Conservation (phyloP, 35 echinoderm and acorn worm species). For the Acanthaster planci region DNA sequence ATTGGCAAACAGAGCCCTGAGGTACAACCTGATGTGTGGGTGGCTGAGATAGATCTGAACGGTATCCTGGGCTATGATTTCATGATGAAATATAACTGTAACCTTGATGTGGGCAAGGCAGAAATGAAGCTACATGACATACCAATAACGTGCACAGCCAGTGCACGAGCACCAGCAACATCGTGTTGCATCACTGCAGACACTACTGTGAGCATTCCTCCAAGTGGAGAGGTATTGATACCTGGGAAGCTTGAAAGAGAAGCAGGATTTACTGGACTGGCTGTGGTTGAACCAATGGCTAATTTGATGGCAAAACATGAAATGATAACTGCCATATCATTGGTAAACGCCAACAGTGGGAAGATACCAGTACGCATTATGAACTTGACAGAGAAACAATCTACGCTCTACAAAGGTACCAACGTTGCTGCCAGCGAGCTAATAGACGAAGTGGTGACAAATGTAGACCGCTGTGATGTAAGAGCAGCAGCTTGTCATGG, state of each 20-base stretch:
- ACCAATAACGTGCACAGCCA: constrained; percentile 12
- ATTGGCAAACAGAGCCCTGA: constrained; percentile 10
- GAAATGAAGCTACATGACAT: constrained; percentile 28
- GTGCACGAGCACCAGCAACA: constrained; percentile 2
- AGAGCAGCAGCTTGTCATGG: no score
- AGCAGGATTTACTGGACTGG: not conserved
- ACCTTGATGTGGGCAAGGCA: constrained; percentile 25
- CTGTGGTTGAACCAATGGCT: not conserved
- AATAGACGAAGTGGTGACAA: no score
- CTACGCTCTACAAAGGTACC: no score
- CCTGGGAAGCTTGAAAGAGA: constrained; percentile 30
- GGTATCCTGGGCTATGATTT: constrained; percentile 57
- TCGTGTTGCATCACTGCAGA: constrained; percentile 6
- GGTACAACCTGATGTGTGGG: constrained; percentile 59
- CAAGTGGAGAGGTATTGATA: not conserved
- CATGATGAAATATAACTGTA: constrained; percentile 39
- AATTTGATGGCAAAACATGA: not conserved
- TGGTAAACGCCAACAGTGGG: no score
- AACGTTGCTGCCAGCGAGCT: no score
- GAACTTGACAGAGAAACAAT: no score
- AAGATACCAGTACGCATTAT: no score
- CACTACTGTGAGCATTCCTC: constrained; percentile 8
- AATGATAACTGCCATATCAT: not conserved
- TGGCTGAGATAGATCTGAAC: constrained; percentile 31
- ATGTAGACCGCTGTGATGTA: no score